Evolutionary conservation across 2,797 vertebrate genomes (phyloP).

Genomic region (Phrynocephalus forsythii): DNA sequence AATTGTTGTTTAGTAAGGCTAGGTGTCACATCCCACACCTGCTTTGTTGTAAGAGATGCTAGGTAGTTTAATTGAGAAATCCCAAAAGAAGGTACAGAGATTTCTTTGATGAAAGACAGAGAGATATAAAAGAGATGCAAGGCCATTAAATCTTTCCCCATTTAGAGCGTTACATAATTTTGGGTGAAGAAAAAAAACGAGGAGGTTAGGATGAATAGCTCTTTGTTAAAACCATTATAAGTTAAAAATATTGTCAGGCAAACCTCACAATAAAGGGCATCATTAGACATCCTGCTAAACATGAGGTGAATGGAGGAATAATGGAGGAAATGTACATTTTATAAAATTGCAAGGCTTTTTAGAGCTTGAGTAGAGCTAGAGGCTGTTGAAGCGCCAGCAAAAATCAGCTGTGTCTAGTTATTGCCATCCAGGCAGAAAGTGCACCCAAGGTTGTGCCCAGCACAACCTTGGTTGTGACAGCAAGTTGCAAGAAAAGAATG

Average conservation of each 20-base stretch:
- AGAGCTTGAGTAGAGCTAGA: not conserved
- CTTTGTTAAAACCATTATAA: not conserved
- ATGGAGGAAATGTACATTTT: not conserved
- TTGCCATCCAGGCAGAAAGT: not conserved
- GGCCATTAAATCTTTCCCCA: not conserved
- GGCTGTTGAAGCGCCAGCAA: not conserved
- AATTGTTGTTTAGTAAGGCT: not conserved
- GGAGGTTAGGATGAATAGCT: conserved; percentile 1
- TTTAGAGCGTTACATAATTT: fast-evolving
- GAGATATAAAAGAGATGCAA: no score
- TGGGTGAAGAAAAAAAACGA: not conserved
- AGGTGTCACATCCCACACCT: fast-evolving
- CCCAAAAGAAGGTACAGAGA: not conserved
- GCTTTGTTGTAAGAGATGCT: fast-evolving
- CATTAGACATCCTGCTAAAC: not conserved
- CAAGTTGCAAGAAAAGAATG: not conserved
- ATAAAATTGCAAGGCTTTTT: not conserved
- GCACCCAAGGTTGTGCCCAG: not conserved
- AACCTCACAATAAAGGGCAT: not conserved
- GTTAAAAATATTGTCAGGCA: not conserved
- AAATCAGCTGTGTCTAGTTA: not conserved
- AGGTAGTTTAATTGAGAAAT: fast-evolving
- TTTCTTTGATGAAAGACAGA: not conserved
- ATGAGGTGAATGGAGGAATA: not conserved
- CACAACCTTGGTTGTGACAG: no score